Base-by-base conservation (phyloP, 2,797 vertebrate genomes). In the Arctocebus calabarensis region DNA sequence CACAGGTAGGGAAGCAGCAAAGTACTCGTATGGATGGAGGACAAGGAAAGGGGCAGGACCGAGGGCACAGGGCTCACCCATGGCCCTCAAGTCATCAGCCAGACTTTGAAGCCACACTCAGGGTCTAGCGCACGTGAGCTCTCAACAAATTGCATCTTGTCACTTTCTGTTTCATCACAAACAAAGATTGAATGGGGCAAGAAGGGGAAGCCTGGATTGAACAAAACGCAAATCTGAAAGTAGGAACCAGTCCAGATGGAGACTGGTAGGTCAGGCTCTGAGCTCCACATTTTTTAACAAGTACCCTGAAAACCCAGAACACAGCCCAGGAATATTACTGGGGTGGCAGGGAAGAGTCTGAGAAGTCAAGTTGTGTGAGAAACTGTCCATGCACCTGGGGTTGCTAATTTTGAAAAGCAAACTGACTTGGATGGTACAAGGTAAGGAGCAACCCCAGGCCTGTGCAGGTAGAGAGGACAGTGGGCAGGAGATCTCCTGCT, bases 1-100 rank as follows among this genome's bases (percentile, higher is more conserved):
- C n/a, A 5, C 13, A 6, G 27, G 11, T 32, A 4, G 13, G 34
- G 62, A 40, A 45, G 55, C 29, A 12, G 43, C n/a, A 23, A 20
- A 52, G 68, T 27, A 34, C 43, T 16, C 1, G 1, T 19, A 23
- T 29, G 7, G 43, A 19, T 1, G 5, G 89, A 59, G 40, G 52
- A 10, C 3, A 6, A 2, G 3, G 25, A n/a, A n/a, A 2, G 0
- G 14, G 37, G 32, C 5, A n/a, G 34, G 37, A 32, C 6, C 32
- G 89, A 59, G 40, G 52, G 7, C 3, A 40, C 13, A 62, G 78
- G 45, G 27, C 1, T 29, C 40, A 12, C 5, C 7, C 29, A 20
- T 20, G 48, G 66, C 75, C 64, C 27, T 13, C 19, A 12, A 78
- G 10, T 27, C 32, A 43, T 12, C 3, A 13, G 68, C 57, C 52